Evolutionary conservation across 2,113 vertebrate genomes (phyloP).

Genomic region (Prionailurus bengalensis): DNA sequence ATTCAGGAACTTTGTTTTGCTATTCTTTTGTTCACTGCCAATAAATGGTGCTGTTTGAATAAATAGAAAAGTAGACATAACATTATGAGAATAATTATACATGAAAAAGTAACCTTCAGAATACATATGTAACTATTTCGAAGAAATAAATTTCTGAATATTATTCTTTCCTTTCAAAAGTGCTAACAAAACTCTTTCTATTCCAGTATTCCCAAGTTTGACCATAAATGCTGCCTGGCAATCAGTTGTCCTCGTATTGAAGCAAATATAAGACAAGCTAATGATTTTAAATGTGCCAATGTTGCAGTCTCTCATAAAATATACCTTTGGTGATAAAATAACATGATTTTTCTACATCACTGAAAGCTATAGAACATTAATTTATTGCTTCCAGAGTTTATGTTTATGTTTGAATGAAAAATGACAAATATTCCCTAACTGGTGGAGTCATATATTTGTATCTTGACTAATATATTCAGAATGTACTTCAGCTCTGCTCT

Average conservation of each 20-base stretch:
- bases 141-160: constrained; percentile 15
- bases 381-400: background rate
- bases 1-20: background rate
- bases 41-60: background rate
- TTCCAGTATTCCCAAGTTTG: background rate
- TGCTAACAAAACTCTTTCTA: background rate
- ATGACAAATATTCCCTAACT: constrained; percentile 1
- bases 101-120: constrained; percentile 41
- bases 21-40: background rate
- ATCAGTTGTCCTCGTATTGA: background rate
- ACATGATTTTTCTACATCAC: background rate
- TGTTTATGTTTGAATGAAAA: constrained; percentile 38
- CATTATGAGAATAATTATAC: background rate
- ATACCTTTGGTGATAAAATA: background rate
- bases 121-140: background rate
- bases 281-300: background rate
- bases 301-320: background rate
- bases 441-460: background rate
- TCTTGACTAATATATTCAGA: background rate
- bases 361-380: background rate
- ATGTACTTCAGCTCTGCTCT: constrained; percentile 15
- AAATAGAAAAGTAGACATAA: background rate
- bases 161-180: constrained; percentile 16
- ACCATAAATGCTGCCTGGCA: background rate
- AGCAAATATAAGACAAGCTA: constrained; percentile 14